Conservation (phyloP, 2,113 vertebrate genomes). For the Caranx melampygus region DNA sequence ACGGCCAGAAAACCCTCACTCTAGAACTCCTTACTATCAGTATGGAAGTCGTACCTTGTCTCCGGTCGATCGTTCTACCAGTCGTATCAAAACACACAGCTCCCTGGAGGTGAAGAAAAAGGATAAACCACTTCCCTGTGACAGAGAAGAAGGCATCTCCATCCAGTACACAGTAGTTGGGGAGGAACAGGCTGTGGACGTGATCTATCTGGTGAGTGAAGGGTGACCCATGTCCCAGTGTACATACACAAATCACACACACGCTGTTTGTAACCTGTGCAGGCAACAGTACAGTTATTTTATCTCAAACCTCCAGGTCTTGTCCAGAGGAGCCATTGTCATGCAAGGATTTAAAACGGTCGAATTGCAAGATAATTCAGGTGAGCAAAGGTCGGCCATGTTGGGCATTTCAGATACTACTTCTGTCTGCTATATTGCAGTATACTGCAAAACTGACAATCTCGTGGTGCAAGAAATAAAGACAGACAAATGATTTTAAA, state of each 20-base stretch:
- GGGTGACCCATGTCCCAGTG: background rate
- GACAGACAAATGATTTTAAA: no score
- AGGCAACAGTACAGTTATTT: no score
- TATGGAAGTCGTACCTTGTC: background rate
- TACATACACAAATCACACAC: no score
- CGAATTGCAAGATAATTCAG: slow-evolving; percentile 24
- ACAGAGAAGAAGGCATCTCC: slow-evolving; percentile 34
- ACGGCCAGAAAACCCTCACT: no score
- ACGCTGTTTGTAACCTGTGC: no score
- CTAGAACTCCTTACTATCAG: slow-evolving; percentile 1
- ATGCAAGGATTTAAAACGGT: slow-evolving; percentile 74
- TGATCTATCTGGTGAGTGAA: slow-evolving; percentile 78
- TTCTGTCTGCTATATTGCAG: no score
- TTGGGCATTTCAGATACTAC: no score
- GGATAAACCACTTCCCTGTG: slow-evolving; percentile 60
- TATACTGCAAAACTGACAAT: no score
- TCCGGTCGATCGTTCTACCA: slow-evolving; percentile 9
- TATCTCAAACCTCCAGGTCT: slow-evolving; percentile 73
- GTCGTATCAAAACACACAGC: slow-evolving; percentile 43
- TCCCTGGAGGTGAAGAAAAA: slow-evolving; percentile 60
- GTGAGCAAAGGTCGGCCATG: slow-evolving; percentile 19
- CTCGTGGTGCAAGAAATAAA: no score
- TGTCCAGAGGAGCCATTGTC: slow-evolving; percentile 82
- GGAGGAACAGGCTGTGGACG: slow-evolving; percentile 58
- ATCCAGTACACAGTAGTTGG: slow-evolving; percentile 35